These are phyloP conservation scores for Bos javanicus DNA, from an alignment of 2,113 vertebrate genomes.

Conservation along the genomic window DNA sequence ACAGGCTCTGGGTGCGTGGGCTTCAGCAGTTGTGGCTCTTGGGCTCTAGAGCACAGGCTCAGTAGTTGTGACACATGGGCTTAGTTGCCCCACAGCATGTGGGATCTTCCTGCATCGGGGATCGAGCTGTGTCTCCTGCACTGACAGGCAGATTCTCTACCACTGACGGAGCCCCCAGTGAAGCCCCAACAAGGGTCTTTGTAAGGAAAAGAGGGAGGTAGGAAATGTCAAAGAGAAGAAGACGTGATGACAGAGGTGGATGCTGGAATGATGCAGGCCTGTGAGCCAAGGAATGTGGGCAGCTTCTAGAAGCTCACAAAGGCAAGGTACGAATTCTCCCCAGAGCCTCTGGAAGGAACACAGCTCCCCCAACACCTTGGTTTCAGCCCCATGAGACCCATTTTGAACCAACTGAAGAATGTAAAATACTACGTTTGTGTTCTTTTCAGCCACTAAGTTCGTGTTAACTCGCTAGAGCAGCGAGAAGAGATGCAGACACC, in stretches of 20 bases:
- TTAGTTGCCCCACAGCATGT: neutral
- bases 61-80: neutral
- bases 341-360: neutral
- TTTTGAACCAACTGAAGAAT: neutral
- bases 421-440: neutral
- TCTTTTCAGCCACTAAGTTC: neutral
- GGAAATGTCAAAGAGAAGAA: neutral
- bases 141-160: neutral
- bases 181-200: neutral
- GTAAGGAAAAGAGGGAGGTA: neutral
- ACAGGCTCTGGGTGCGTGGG: neutral
- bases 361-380: neutral
- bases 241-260: neutral
- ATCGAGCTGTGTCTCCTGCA: neutral
- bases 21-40: neutral
- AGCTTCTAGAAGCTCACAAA: neutral
- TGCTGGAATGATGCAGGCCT: neutral
- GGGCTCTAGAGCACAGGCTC: neutral
- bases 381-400: neutral
- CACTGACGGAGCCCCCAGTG: neutral
- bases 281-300: neutral
- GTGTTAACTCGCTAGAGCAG: neutral
- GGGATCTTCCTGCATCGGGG: neutral
- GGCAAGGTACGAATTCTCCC: neutral
- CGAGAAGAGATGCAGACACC: neutral